Conservation (phyloP, 2,888 invertebrate genomes). For the Eupithecia inturbata region DNA sequence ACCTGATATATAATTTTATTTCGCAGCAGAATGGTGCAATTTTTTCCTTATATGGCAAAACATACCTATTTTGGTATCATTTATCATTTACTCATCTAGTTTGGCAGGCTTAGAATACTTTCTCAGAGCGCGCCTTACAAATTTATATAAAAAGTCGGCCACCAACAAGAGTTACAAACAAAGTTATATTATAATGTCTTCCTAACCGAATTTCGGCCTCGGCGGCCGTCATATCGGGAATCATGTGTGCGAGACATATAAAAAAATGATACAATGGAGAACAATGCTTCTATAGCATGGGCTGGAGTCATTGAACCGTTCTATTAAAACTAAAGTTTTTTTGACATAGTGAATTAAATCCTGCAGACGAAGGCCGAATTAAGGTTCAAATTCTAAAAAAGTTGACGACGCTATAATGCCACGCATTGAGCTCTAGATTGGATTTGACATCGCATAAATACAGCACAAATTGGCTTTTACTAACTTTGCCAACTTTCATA, state of each 20-base stretch:
- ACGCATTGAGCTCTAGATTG: constrained; percentile 60
- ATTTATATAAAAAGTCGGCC: background rate
- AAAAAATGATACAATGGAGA: too few relatives aligned
- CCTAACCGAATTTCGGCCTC: too few relatives aligned
- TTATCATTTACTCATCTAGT: background rate
- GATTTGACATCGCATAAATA: constrained; percentile 57
- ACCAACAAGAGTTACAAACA: background rate
- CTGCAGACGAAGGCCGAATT: background rate
- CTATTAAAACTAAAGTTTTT: background rate
- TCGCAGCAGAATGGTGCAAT: background rate
- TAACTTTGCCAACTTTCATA: constrained; percentile 52
- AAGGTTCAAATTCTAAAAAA: background rate
- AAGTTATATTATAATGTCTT: too few relatives aligned
- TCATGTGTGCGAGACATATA: too few relatives aligned
- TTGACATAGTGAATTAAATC: background rate
- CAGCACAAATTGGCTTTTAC: constrained; percentile 50
- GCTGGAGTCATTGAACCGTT: background rate
- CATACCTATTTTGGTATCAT: background rate
- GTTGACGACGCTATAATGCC: constrained; percentile 54
- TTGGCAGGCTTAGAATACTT: too few relatives aligned
- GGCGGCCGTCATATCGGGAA: too few relatives aligned
- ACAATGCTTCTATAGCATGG: too few relatives aligned
- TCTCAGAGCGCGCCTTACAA: background rate
- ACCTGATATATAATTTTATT: background rate
- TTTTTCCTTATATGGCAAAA: background rate